Evolutionary conservation across 2,888 invertebrate genomes (phyloP), one percentile per base, ranked within the genome.

Genomic region (Plebejus argus): DNA sequence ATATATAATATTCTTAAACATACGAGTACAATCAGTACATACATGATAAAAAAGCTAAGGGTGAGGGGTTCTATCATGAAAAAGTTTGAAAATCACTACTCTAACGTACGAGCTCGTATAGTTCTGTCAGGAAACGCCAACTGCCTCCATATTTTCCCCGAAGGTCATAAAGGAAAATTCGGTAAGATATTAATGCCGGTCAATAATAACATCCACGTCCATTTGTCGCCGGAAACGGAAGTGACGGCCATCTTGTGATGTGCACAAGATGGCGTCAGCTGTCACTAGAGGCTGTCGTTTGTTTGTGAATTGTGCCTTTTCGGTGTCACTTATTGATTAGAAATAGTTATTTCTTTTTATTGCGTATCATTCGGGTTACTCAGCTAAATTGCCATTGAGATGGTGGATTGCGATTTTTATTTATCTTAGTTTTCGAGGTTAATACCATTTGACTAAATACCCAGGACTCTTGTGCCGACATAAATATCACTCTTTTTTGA

Each of bases 171-270:
- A 66, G 66, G 66, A 66, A 66, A 33, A 66, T 66, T 28, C 66
- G 66, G 28, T 28, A 15, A 33, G 66, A 66, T 66, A 66, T 66
- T 61, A 61, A 61, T 61, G 28, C 28, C 33, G 66, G 15, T 66
- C 66, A 66, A 66, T 66, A 66, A 66, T 66, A 66, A 66, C 66
- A 66, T 66, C 28, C 66, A 28, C 66, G 66, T 74, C 74, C 74
- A 74, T 74, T 74, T 74, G 49, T 74, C 74, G 53, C 74, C 74
- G 74, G 74, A 74, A 74, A 53, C 74, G 74, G 74, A 74, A 28
- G 74, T 28, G 74, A 72, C 74, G 45, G 74, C 74, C 74, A 74
- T 74, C 28, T 74, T 74, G 66, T 33, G 15, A 33, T 66, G 66
- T 15, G 28, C 15, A 6, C 28, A 66, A 66, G 66, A 66, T 66